phyloP scores from a whole-genome alignment of 2,888 invertebrate species.

The Cremastinae sp. region DNA sequence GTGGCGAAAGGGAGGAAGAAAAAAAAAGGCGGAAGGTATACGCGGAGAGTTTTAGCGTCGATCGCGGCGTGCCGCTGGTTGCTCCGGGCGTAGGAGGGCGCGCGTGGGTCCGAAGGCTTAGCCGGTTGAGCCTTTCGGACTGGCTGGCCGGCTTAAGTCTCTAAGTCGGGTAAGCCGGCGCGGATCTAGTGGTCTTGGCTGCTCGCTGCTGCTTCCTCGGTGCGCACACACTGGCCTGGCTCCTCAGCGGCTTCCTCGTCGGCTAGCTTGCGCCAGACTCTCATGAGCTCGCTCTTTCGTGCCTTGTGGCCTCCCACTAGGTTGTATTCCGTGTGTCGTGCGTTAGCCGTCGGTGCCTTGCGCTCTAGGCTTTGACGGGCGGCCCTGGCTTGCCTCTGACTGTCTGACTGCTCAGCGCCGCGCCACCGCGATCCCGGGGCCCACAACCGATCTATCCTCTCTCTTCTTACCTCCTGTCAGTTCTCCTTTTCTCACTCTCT shows the following conservation, averaged over 20 bases:
- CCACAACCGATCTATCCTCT: conserved; percentile 61
- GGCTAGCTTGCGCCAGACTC: conserved; percentile 60
- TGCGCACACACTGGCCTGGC: conserved; percentile 46
- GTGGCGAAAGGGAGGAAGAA: background rate
- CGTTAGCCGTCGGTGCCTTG: conserved; percentile 82
- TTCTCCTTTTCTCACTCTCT: conserved; percentile 67
- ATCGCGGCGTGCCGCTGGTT: conserved; percentile 13
- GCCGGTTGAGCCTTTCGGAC: conserved; percentile 78
- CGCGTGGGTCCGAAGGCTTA: conserved; percentile 71
- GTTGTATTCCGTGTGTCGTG: conserved; percentile 67
- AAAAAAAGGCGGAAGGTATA: conserved; percentile 15
- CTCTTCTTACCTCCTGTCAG: conserved; percentile 66
- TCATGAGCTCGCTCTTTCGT: conserved; percentile 82
- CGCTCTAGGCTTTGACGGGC: conserved; percentile 70
- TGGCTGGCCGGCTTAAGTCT: conserved; percentile 78
- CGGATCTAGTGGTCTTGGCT: conserved; percentile 78
- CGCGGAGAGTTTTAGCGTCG: conserved; percentile 22
- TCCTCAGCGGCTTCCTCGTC: conserved; percentile 33
- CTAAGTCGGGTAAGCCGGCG: conserved; percentile 78
- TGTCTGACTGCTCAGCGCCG: conserved; percentile 73
- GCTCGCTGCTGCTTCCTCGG: conserved; percentile 55
- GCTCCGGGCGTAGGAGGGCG: conserved; percentile 31
- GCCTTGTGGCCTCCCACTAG: conserved; percentile 83
- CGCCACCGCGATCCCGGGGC: conserved; percentile 71
- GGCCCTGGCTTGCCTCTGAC: conserved; percentile 80